Evolutionary conservation across 2,113 vertebrate genomes (phyloP).

Genomic region (Pelvicachromis taeniatus): DNA sequence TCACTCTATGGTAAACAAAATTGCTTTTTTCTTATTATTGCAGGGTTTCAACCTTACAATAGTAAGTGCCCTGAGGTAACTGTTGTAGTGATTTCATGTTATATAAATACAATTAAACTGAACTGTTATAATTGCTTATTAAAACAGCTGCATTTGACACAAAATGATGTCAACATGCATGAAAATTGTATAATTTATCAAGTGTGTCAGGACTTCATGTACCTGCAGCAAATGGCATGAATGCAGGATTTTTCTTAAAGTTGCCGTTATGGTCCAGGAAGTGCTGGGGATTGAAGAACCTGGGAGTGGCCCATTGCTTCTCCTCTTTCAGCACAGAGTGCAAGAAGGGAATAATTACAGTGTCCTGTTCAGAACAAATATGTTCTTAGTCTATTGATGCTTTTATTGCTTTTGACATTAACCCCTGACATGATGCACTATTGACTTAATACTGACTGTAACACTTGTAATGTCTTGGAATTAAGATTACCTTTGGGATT

Average conservation of each 20-base stretch:
- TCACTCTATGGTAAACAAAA: background rate
- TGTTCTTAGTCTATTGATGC: background rate
- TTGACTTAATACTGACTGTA: background rate
- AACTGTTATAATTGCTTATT: background rate
- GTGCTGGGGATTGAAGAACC: slow-evolving; percentile 49
- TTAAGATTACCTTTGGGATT: slow-evolving; percentile 64
- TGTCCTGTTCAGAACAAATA: no score
- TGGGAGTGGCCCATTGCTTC: slow-evolving; percentile 34
- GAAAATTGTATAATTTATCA: background rate
- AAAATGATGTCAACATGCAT: background rate
- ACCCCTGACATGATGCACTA: background rate
- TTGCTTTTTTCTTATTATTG: background rate
- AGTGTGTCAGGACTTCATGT: background rate
- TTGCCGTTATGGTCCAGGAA: slow-evolving; percentile 55
- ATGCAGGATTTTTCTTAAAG: slow-evolving; percentile 54
- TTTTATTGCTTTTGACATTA: background rate
- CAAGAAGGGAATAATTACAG: slow-evolving; percentile 50
- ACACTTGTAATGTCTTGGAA: background rate
- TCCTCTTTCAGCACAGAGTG: slow-evolving; percentile 58
- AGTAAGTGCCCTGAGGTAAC: background rate
- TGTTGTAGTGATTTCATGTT: no score
- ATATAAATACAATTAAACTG: no score
- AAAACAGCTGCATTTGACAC: background rate
- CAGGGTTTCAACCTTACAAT: background rate
- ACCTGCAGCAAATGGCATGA: slow-evolving; percentile 57